Conservation (phyloP, 2,113 vertebrate genomes). For the Microtus pennsylvanicus region DNA sequence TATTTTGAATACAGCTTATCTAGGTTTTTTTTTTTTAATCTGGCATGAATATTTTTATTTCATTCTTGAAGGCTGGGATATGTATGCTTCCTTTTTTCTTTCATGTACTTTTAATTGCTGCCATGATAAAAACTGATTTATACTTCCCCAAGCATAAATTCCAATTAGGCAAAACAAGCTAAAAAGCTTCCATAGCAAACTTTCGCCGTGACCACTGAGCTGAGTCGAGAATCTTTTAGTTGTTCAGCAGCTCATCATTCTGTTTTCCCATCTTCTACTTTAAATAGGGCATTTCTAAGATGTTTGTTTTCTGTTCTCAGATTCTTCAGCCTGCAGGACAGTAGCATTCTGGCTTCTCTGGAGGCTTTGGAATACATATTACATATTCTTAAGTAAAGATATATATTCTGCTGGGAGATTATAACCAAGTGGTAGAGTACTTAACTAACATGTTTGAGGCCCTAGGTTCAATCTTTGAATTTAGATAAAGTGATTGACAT, state of each 20-base stretch:
- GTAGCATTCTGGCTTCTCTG: neutral
- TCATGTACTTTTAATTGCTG: neutral
- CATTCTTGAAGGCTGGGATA: neutral
- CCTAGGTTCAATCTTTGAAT: neutral
- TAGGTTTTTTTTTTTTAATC: neutral
- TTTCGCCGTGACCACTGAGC: neutral
- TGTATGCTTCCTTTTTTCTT: neutral
- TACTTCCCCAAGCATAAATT: neutral
- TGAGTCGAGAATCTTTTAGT: neutral
- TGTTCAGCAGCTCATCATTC: neutral
- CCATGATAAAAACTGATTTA: slow-evolving; percentile 29
- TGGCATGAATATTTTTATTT: slow-evolving; percentile 21
- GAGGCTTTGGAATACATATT: slow-evolving; percentile 3
- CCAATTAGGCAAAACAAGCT: slow-evolving; percentile 3
- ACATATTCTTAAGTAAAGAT: neutral
- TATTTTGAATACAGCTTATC: neutral
- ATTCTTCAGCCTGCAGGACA: neutral
- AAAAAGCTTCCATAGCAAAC: neutral
- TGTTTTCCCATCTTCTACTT: slow-evolving; percentile 12
- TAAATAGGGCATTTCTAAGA: neutral
- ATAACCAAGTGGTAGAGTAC: neutral
- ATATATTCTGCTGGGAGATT: neutral
- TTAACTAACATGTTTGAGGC: neutral
- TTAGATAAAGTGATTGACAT: slow-evolving; percentile 31
- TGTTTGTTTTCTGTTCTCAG: neutral